These are phyloP conservation scores for Catocala nupta DNA, from an alignment of 2,888 invertebrate genomes.

Conservation along the genomic window DNA sequence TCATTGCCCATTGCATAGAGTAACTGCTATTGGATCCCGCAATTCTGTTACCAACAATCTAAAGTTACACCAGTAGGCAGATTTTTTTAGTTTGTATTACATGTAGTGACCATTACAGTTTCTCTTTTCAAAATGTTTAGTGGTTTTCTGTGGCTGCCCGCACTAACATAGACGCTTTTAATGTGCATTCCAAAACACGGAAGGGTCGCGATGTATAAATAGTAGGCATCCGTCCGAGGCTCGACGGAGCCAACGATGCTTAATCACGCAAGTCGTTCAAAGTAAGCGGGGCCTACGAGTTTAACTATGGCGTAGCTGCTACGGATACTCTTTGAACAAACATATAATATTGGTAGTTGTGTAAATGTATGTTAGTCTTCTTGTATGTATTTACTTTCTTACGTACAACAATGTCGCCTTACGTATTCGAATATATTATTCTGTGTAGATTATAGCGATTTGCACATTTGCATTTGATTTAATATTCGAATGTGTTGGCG, in stretches of 20 bases:
- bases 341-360: no score
- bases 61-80: neutral
- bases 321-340: neutral
- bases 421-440: no score
- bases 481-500: no score
- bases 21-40: constrained; percentile 13
- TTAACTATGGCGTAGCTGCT: constrained; percentile 10
- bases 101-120: neutral
- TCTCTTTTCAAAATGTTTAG: neutral
- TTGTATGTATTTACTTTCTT: no score
- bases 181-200: neutral
- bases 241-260: neutral
- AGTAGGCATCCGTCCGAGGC: neutral
- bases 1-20: constrained; percentile 24
- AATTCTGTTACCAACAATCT: constrained; percentile 15
- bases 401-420: no score
- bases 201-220: neutral
- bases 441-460: no score
- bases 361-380: no score
- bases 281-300: constrained; percentile 3
- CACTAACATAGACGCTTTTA: neutral
- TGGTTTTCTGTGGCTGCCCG: neutral
- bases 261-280: neutral
- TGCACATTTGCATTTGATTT: no score
- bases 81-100: constrained; percentile 7